Evolutionary conservation across 2,797 vertebrate species (phyloP).

Genomic region (Catamblyrhynchus diadema): DNA sequence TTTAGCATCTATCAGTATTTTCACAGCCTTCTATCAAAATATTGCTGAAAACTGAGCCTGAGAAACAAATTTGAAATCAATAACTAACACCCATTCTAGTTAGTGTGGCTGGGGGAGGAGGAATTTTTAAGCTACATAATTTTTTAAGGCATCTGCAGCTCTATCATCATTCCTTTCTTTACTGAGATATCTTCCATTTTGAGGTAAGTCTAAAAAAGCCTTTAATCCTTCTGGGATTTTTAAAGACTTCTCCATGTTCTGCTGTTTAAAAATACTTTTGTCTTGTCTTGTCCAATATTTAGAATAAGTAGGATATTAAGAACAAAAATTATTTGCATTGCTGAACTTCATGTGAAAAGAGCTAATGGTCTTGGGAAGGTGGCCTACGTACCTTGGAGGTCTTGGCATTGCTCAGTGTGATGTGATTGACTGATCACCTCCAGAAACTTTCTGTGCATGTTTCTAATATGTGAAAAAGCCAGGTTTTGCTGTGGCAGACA

Average conservation of each 20-base stretch:
- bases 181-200: not conserved
- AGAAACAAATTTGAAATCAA: not conserved
- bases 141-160: not conserved
- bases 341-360: not conserved
- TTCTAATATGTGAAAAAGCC: not conserved
- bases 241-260: not conserved
- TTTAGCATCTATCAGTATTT: not conserved
- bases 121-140: rapidly evolving
- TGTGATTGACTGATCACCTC: not conserved
- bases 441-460: not conserved
- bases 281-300: not conserved
- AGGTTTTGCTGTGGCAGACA: not conserved
- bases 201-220: not conserved
- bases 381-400: not conserved
- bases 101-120: not conserved
- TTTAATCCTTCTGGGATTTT: not conserved
- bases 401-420: not conserved
- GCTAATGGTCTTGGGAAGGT: not conserved
- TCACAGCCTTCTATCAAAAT: not conserved
- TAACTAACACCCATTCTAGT: not conserved
- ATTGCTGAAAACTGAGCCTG: not conserved
- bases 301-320: not conserved
- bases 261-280: not conserved
- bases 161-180: not conserved
- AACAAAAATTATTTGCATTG: not conserved